Evolutionary conservation across 1,140 invertebrate species (phyloP), one percentile per base, ranked within the genome.

Genomic region (Euborellia annulipes): DNA sequence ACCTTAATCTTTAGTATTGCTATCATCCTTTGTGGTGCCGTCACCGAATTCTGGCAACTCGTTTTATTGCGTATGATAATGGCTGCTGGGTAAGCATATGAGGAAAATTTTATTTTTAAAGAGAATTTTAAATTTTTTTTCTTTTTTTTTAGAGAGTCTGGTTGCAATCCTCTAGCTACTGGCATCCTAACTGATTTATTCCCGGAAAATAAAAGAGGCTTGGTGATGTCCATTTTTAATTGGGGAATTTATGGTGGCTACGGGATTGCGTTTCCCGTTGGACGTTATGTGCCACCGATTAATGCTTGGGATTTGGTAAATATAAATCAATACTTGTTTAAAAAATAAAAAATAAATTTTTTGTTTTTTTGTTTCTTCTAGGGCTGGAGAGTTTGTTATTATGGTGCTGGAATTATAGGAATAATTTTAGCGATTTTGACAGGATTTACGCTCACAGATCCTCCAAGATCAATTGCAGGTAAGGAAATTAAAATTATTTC

Each of bases 201-300:
- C 54, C 72, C 76, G 0, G 82, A 85, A 60, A 70, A 82, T 43
- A 78, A 85, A 50, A 72, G 88, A 49, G 90, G 83, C 7, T 64
- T 91, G 11, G 89, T 91, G 1, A 78, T 94, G 69, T 88, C 89
- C 1, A 79, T 94, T 43, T 93, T 93, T 65, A 93, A 93, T 63
- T 93, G 87, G 87, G 90, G 90, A 23, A 93, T 95, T 50, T 95
- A 95, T 57, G 84, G 88, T 17, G 90, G 89, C 9, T 94, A 92
- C 52, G 88, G 88, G 34, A 78, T 93, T 38, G 85, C 88, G 8
- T 94, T 91, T 59, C 87, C 87, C 0, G 76, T 93, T 16, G 89
- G 89, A 1, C 76, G 88, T 51, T 92, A 92, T 54, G 72, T 93
- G 34, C 85, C 87, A 1, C 65, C 73, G 36, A 55, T 82, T 13